These are phyloP conservation scores for Caenorhabditis sp. DNA, from an alignment of 2,888 invertebrate species.

Conservation along the genomic window DNA sequence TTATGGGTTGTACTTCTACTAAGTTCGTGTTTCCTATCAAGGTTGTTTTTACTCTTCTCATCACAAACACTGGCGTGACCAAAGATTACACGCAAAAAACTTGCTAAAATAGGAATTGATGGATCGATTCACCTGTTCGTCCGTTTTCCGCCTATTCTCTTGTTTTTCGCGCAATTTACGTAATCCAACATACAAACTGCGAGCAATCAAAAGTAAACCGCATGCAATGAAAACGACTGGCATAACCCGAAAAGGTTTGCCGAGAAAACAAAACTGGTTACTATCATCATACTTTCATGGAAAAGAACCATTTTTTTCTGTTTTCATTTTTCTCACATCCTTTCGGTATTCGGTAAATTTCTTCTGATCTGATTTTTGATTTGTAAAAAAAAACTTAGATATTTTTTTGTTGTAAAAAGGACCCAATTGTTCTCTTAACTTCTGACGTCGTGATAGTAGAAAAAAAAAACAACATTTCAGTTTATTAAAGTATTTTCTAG, in stretches of 20 bases:
- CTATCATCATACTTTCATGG: no score
- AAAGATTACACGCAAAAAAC: slow-evolving; percentile 1
- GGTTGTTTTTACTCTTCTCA: neutral
- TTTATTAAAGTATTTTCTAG: neutral
- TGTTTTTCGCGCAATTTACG: neutral
- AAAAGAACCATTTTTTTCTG: neutral
- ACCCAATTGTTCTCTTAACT: neutral
- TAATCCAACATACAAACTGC: neutral
- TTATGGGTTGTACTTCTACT: neutral
- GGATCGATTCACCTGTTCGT: neutral
- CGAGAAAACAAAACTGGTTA: neutral
- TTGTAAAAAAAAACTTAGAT: no score
- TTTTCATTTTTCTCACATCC: neutral
- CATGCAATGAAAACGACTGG: neutral
- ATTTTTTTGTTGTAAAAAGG: no score
- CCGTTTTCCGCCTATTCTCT: neutral
- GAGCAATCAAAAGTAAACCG: neutral
- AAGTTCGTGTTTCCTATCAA: neutral
- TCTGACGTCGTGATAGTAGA: neutral
- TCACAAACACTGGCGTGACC: slow-evolving; percentile 7
- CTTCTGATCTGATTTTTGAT: no score
- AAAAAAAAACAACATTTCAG: neutral
- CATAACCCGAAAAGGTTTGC: neutral
- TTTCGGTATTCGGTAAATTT: no score
- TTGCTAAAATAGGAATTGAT: slow-evolving; percentile 1